A percentile compares a stretch with the other conserved stretches of the same genome.
Conservation (phyloP, 2,113 vertebrate species). For the Oncorhynchus mykiss region DNA sequence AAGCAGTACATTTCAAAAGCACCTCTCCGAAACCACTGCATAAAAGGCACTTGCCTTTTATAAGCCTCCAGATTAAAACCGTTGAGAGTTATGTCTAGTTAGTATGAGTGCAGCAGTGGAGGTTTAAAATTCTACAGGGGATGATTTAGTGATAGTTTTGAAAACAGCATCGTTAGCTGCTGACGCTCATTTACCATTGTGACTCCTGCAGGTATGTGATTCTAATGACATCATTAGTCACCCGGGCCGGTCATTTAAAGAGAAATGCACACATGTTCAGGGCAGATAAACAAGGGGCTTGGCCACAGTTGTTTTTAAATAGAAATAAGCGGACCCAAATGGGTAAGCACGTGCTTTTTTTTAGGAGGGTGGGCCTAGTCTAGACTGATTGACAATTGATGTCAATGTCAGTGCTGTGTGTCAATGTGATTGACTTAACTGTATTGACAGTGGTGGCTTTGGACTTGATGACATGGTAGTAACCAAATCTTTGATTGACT, state of each 20-base stretch:
- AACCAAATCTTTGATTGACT: conserved; percentile 58
- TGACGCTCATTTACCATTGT: conserved; percentile 56
- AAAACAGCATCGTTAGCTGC: conserved; percentile 41
- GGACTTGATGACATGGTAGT: conserved; percentile 46
- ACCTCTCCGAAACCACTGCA: conserved; percentile 21
- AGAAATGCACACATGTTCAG: conserved; percentile 30
- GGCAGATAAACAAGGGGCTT: conserved; percentile 22
- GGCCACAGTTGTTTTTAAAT: conserved; percentile 13
- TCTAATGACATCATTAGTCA: conserved; percentile 70
- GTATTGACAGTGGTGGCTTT: conserved; percentile 17
- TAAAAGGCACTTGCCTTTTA: conserved; percentile 18
- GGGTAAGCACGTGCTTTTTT: background rate
- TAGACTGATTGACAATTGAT: background rate
- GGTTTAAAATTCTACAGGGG: conserved; percentile 28
- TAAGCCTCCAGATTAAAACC: conserved; percentile 36
- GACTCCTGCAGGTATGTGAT: conserved; percentile 61
- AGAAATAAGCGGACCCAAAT: conserved; percentile 8
- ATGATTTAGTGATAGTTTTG: conserved; percentile 47
- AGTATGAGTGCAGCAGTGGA: conserved; percentile 12
- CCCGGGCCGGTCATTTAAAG: conserved; percentile 48
- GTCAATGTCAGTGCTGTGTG: background rate
- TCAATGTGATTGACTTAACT: background rate
- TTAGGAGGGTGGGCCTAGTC: background rate
- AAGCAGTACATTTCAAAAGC: background rate
- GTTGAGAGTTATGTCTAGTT: conserved; percentile 34